phyloP scores from a whole-genome alignment of 1,140 invertebrate genomes.

The Meteorus sp. region DNA sequence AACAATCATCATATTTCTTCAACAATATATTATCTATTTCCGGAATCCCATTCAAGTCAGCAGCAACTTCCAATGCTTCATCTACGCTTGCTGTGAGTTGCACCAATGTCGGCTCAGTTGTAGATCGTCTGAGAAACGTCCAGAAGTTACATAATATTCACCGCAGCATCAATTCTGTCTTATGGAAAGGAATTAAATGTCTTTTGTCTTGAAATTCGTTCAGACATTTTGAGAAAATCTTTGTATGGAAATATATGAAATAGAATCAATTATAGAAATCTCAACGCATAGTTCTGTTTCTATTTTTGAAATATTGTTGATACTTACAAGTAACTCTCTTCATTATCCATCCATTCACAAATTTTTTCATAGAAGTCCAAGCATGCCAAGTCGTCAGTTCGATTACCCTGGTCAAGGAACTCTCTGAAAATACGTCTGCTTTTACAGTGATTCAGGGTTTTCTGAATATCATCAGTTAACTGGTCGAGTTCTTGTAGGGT shows the following conservation, averaged over 20 bases:
- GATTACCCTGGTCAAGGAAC: conserved; percentile 30
- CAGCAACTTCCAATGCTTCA: conserved; percentile 23
- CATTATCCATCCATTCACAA: conserved; percentile 26
- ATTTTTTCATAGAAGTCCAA: conserved; percentile 40
- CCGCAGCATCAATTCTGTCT: not conserved
- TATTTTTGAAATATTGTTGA: not conserved
- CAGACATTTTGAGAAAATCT: no score
- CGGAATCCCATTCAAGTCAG: conserved; percentile 33
- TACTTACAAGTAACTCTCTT: conserved; percentile 32
- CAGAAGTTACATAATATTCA: not conserved
- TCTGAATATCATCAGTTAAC: conserved; percentile 40
- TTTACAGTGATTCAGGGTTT: conserved; percentile 31
- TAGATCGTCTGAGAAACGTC: conserved; percentile 21
- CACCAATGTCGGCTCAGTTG: conserved; percentile 23
- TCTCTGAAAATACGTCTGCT: conserved; percentile 40
- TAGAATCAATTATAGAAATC: no score
- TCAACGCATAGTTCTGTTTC: no score
- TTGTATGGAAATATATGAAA: no score
- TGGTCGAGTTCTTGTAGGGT: conserved; percentile 33
- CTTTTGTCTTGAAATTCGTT: no score
- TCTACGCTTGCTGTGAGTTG: conserved; percentile 27
- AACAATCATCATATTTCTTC: conserved; percentile 29
- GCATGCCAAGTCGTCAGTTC: conserved; percentile 33
- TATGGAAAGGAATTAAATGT: no score
- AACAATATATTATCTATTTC: conserved; percentile 38